Evolutionary conservation across 2,113 vertebrate genomes (phyloP), one percentile per base, ranked within the genome.

Genomic region (Cebidichthys violaceus): DNA sequence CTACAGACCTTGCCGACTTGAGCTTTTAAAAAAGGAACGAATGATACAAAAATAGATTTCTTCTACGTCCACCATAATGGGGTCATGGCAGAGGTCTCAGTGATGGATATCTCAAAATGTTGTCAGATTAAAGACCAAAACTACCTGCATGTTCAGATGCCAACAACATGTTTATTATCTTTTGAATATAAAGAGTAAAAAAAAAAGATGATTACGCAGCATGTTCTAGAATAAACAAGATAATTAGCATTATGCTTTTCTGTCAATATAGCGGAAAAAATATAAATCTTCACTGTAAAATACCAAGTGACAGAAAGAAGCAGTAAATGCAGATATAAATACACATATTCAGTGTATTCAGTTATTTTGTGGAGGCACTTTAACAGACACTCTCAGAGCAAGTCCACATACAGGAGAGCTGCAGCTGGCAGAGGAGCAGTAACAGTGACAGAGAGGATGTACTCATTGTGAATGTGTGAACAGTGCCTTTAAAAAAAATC

Each of bases 401-500:
- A 67, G 70, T 62, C 70, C 41, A 67, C 31, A 72, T 20, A 61
- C 62, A 52, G 35, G n/a, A 75, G 37, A 76, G 60, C 66, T 79
- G 70, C 41, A 71, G 75, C 50, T 72, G 35, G 17, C 4, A 59
- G 50, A 41, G 67, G 31, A 81, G 68, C 41, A 45, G 45, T 66
- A 65, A 73, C 68, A 67, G 59, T 54, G 73, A 73, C 62, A 72
- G 67, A 74, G 45, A 88, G 33, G 78, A 77, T 50, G 74, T 79
- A 52, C 37, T 85, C 31, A 79, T 75, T 79, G 31, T 75, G 33
- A 75, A 88, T 73, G 61, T 88, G 72, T 79, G 70, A 83, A 87
- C 35, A 77, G 37, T 31, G 41, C 74, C 55, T 76, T 86, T 70
- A 64, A 64, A 74, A 52, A 77, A 64, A 17, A 27, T 71, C 74